A percentile compares a stretch with the other conserved stretches of the same genome.
phyloP scores from a whole-genome alignment of 2,113 vertebrate species.

The Macheiramphus alcinus region DNA sequence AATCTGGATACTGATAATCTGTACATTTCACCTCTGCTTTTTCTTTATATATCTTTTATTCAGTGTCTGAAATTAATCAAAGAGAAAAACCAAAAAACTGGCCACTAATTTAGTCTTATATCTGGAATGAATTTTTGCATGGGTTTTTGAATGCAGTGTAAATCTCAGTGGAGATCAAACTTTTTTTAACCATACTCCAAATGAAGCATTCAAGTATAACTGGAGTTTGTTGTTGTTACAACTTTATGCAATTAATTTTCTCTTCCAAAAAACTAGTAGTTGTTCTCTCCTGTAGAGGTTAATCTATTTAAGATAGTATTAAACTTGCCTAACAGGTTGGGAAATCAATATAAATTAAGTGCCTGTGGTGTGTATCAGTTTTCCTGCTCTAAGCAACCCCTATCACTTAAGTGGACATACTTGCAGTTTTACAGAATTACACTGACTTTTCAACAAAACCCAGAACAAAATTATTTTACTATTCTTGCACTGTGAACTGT shows the following conservation, averaged over 20 bases:
- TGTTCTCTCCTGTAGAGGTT: neutral
- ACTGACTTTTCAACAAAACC: conserved; percentile 66
- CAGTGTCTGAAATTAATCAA: conserved; percentile 59
- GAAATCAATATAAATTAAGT: conserved; percentile 68
- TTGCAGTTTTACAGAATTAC: conserved; percentile 60
- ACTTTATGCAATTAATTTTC: conserved; percentile 33
- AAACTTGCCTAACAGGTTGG: conserved; percentile 51
- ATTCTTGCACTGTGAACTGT: conserved; percentile 54
- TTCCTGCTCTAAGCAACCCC: conserved; percentile 48
- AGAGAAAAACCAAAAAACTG: neutral
- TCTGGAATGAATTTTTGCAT: neutral
- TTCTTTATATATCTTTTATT: conserved; percentile 63
- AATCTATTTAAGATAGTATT: conserved; percentile 28
- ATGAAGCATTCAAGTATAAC: neutral
- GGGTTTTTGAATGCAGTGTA: conserved; percentile 9
- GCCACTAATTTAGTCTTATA: conserved; percentile 7
- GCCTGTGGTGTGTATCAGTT: conserved; percentile 49
- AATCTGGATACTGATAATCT: conserved; percentile 68
- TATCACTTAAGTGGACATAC: conserved; percentile 40
- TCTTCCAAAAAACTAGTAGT: conserved; percentile 57
- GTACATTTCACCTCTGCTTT: conserved; percentile 71
- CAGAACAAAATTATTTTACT: conserved; percentile 51
- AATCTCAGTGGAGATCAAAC: neutral
- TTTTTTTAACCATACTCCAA: neutral
- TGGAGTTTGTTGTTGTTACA: conserved; percentile 5